Evolutionary conservation across 2,888 invertebrate genomes (phyloP), one percentile per base, ranked within the genome.

Genomic region (Octonoba sinensis): DNA sequence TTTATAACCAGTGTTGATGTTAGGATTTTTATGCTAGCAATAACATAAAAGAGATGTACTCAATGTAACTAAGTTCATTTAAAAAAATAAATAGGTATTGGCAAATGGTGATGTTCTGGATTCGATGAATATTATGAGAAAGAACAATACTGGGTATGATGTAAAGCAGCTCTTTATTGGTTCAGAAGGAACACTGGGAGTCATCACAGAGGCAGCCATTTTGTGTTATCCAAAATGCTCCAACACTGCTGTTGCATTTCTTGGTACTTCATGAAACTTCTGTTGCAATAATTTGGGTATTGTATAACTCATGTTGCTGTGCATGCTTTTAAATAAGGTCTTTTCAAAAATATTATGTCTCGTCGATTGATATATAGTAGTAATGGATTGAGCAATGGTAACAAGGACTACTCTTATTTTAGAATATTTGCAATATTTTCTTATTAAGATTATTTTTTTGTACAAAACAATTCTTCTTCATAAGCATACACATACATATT

Each of bases 61-160:
- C n/a, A n/a, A n/a, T n/a, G n/a, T n/a, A n/a, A n/a, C n/a, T n/a
- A n/a, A n/a, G n/a, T n/a, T n/a, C n/a, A n/a, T n/a, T n/a, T n/a
- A n/a, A n/a, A n/a, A n/a, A n/a, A 27, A 27, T 27, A 27, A 27
- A 13, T 84, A 94, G 94, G 95, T 95, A 12, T 91, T 93, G 88
- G 95, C 96, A 0, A 92, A 94, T 87, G 97, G 97, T 0, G 92
- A 93, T 71, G 89, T 99, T 0, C 88, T 99, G 46, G 93, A 98
- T 88, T 93, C 95, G 82, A 91, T 99, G 88, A 94, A 93, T 78
- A 91, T 93, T 0, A 91, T 98, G 86, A 94, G 96, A 87, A 99
- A 99, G 88, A 98, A 99, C 88, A 99, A 99, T 88, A 98, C 99
- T 0, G 99, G 99, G 0, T 97, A 96, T 88, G 97, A 99, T 88